A percentile compares a stretch with the other conserved stretches of the same genome.
Evolutionary conservation across 2,888 invertebrate species (phyloP).

Genomic region (Morpho helenor): DNA sequence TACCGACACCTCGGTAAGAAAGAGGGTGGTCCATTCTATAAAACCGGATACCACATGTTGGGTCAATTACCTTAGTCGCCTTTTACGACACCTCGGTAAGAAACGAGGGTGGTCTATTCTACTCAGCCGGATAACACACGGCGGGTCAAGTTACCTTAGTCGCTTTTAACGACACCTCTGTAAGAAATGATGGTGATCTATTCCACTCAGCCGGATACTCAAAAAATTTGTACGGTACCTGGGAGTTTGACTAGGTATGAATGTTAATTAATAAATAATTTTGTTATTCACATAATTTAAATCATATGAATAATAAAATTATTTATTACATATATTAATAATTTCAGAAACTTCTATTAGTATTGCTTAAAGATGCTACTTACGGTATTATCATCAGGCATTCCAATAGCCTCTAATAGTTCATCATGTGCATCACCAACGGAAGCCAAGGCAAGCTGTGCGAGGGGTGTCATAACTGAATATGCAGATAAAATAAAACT

Average conservation of each 20-base stretch:
- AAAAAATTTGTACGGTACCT: background rate
- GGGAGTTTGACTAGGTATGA: background rate
- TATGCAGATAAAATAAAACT: slow-evolving; percentile 66
- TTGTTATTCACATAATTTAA: background rate
- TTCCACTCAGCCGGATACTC: too few relatives aligned
- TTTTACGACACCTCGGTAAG: too few relatives aligned
- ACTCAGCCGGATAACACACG: too few relatives aligned
- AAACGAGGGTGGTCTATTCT: too few relatives aligned
- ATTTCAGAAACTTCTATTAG: background rate
- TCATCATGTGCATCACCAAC: slow-evolving; percentile 55
- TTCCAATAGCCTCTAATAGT: slow-evolving; percentile 45
- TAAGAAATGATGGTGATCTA: too few relatives aligned
- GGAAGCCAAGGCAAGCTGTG: slow-evolving; percentile 53
- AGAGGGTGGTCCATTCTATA: too few relatives aligned
- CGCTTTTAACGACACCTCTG: too few relatives aligned
- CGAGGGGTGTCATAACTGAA: slow-evolving; percentile 62
- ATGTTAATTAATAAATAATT: background rate
- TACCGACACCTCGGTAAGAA: too few relatives aligned
- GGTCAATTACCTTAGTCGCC: too few relatives aligned
- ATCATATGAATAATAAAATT: background rate
- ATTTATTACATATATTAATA: background rate
- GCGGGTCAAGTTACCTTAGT: too few relatives aligned
- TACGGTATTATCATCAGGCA: slow-evolving; percentile 50
- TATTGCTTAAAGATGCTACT: slow-evolving; percentile 16
- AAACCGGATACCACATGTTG: too few relatives aligned